phyloP scores from a whole-genome alignment of 2,888 invertebrate species.

The Antitype chi region DNA sequence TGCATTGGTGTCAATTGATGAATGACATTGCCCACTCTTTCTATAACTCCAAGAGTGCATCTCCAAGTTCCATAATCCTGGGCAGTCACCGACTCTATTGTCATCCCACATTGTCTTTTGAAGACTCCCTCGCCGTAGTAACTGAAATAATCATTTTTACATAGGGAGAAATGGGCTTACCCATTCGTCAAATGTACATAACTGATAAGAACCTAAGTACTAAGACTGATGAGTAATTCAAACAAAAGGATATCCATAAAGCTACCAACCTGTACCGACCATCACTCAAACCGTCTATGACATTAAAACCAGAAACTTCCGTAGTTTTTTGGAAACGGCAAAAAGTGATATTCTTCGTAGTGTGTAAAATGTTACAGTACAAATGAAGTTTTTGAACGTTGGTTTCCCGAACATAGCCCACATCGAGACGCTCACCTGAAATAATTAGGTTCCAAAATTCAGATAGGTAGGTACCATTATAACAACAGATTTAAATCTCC shows the following conservation, averaged over 20 bases:
- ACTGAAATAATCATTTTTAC: conserved; percentile 68
- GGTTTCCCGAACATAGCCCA: conserved; percentile 80
- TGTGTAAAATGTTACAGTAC: conserved; percentile 86
- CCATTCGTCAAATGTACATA: neutral
- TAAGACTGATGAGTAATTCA: neutral
- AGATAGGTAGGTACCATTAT: neutral
- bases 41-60: conserved; percentile 85
- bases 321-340: conserved; percentile 87
- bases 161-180: neutral
- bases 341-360: conserved; percentile 83
- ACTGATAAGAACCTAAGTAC: neutral
- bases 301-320: conserved; percentile 80
- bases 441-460: conserved; percentile 34
- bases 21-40: conserved; percentile 71
- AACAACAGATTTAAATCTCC: neutral
- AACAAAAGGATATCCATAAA: neutral
- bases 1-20: conserved; percentile 80
- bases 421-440: conserved; percentile 86
- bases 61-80: conserved; percentile 86
- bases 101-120: conserved; percentile 86
- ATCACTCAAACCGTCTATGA: conserved; percentile 86
- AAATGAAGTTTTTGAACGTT: conserved; percentile 78
- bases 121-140: conserved; percentile 88
- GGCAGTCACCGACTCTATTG: conserved; percentile 80
- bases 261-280: conserved; percentile 81